These are phyloP conservation scores for Lacerta bilineata DNA, from an alignment of 2,797 vertebrate genomes.

Conservation along the genomic window DNA sequence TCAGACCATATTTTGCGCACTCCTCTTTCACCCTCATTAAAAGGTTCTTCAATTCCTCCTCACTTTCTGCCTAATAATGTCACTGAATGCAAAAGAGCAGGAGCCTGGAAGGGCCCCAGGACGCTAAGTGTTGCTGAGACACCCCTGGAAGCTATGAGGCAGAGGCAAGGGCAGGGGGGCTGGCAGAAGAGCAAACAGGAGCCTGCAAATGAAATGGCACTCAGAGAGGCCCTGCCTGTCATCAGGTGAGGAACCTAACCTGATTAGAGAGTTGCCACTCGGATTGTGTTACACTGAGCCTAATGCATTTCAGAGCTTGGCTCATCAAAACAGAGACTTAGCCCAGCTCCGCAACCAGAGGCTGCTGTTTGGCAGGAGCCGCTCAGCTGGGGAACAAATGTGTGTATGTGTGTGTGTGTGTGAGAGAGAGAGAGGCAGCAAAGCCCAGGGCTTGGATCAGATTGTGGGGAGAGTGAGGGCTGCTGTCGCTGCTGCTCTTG, in stretches of 20 bases:
- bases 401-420: too few relatives aligned
- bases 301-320: constrained; percentile 42
- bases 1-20: too few relatives aligned
- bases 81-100: too few relatives aligned
- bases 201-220: background rate
- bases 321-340: constrained; percentile 51
- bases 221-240: background rate
- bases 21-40: too few relatives aligned
- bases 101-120: background rate
- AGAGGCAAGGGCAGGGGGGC: background rate
- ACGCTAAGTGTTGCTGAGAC: background rate
- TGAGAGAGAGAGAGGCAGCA: background rate
- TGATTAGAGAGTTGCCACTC: constrained; percentile 54
- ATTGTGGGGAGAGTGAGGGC: rapidly evolving
- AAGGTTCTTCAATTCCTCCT: too few relatives aligned
- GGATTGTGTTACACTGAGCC: constrained; percentile 44
- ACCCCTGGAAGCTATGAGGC: background rate
- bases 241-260: constrained; percentile 55
- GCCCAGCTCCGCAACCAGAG: background rate
- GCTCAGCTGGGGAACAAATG: background rate
- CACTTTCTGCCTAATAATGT: too few relatives aligned
- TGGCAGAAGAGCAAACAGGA: background rate
- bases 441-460: background rate
- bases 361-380: background rate
- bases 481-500: too few relatives aligned